These are phyloP conservation scores for Crypturellus tataupa DNA, from an alignment of 2,797 vertebrate genomes.

Conservation along the genomic window DNA sequence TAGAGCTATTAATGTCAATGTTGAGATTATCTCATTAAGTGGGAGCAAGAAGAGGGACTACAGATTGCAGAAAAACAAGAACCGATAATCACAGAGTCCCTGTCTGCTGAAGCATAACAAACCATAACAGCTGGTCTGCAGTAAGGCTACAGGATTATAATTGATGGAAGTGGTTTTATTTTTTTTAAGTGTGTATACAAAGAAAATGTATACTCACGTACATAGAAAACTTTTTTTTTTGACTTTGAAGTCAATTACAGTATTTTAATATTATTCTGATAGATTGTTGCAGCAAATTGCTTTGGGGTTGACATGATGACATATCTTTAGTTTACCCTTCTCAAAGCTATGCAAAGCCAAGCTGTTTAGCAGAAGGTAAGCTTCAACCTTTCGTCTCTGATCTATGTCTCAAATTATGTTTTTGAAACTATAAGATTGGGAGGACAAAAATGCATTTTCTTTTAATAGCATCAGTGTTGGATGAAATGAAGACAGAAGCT, in stretches of 20 bases:
- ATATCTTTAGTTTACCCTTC: background rate
- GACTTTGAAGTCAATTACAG: background rate
- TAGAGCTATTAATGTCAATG: constrained; percentile 59
- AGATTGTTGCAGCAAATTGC: background rate
- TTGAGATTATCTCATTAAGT: constrained; percentile 73
- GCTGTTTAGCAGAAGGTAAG: background rate
- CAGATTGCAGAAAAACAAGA: constrained; percentile 63
- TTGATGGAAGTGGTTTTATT: constrained; percentile 23
- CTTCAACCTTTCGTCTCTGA: constrained; percentile 5
- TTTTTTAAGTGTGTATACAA: background rate
- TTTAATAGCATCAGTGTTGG: background rate
- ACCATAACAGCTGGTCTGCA: constrained; percentile 68
- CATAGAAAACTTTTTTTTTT: background rate
- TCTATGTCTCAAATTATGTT: background rate
- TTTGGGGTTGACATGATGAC: background rate
- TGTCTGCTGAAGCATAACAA: constrained; percentile 53
- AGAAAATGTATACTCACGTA: background rate
- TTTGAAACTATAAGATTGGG: background rate
- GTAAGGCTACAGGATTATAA: constrained; percentile 67
- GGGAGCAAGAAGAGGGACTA: constrained; percentile 59
- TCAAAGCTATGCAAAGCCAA: background rate
- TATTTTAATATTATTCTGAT: background rate
- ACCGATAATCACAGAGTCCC: constrained; percentile 61
- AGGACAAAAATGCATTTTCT: background rate
- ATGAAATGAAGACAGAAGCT: background rate